Percentiles rank a stretch among this genome's conserved stretches.
Evolutionary conservation across 2,888 invertebrate genomes (phyloP).

Genomic region (Clitarchus hookeri): DNA sequence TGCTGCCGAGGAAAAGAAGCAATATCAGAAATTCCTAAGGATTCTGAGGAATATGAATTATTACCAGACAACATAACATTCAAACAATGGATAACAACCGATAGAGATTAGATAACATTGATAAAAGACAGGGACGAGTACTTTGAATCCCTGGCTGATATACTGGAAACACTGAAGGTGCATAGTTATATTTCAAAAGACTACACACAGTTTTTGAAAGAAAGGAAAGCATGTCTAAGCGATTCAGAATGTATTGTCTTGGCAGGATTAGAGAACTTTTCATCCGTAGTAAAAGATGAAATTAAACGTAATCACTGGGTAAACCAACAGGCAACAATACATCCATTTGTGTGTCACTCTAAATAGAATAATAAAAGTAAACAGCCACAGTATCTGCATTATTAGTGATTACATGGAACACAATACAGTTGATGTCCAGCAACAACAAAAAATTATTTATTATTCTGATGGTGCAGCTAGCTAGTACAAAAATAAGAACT

Average conservation of each 20-base stretch:
- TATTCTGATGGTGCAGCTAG: neutral
- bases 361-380: neutral
- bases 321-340: neutral
- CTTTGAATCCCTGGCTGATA: neutral
- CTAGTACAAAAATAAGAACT: constrained; percentile 7
- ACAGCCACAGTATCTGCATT: constrained; percentile 10
- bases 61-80: constrained; percentile 18
- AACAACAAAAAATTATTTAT: neutral
- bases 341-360: neutral
- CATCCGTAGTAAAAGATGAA: no score
- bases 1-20: constrained; percentile 15
- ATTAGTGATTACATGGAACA: neutral
- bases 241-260: constrained; percentile 7
- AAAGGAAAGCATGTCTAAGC: constrained; percentile 1
- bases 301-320: neutral
- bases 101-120: no score
- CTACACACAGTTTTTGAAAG: neutral
- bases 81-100: no score
- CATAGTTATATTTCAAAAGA: neutral
- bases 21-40: neutral
- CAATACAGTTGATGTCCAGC: constrained; percentile 11
- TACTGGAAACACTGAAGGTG: neutral
- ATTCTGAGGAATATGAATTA: no score
- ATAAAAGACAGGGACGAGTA: no score
- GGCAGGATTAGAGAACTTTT: no score